Conservation (phyloP, 2,113 vertebrate species). For the Phoxinus phoxinus region DNA sequence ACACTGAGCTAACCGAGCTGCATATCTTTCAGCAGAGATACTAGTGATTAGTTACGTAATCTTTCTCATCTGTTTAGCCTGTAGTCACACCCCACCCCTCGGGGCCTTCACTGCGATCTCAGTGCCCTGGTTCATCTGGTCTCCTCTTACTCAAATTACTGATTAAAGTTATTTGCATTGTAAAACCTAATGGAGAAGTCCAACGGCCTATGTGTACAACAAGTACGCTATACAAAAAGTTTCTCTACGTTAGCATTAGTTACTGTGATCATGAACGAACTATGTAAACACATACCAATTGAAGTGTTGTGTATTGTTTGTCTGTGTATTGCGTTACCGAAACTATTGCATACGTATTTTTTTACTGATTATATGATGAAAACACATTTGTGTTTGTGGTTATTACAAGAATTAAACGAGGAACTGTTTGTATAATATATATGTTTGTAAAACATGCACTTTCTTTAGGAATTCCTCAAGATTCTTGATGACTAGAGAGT, state of each 20-base stretch:
- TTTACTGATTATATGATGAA: background rate
- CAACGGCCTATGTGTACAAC: background rate
- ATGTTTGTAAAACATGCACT: background rate
- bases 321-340: background rate
- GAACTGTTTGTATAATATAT: background rate
- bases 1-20: background rate
- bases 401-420: background rate
- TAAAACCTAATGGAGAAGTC: background rate
- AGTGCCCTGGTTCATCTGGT: background rate
- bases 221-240: background rate
- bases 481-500: too few species aligned
- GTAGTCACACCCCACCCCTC: background rate
- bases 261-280: background rate
- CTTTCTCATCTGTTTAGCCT: background rate
- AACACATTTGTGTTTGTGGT: background rate
- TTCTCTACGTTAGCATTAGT: background rate
- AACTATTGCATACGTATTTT: background rate
- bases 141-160: background rate
- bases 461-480: background rate
- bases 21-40: constrained; percentile 16
- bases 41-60: background rate
- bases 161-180: background rate
- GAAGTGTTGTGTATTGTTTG: background rate
- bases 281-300: background rate
- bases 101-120: background rate